Evolutionary conservation across 1,140 invertebrate genomes (phyloP).

Genomic region (Metaphire vulgaris): DNA sequence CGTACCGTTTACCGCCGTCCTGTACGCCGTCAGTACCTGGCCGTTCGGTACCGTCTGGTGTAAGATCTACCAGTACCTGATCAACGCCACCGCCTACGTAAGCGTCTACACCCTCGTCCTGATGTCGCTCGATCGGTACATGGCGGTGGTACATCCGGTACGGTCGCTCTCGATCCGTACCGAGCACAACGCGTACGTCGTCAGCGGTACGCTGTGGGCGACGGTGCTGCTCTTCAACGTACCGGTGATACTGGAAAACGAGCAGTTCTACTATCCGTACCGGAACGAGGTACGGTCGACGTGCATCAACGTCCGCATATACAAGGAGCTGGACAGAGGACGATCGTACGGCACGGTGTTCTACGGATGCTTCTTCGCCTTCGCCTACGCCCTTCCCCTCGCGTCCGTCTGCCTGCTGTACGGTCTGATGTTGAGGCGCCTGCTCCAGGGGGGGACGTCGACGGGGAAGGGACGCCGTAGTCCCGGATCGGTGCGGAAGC

Average conservation of each 20-base stretch:
- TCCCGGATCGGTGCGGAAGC: slow-evolving; percentile 67
- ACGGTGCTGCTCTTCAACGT: slow-evolving; percentile 64
- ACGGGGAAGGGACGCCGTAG: no score
- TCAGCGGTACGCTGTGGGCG: slow-evolving; percentile 68
- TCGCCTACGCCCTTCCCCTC: slow-evolving; percentile 54
- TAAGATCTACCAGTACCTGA: no score
- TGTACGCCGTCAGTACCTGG: slow-evolving; percentile 59
- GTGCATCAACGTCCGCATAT: slow-evolving; percentile 35
- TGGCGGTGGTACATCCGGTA: slow-evolving; percentile 90
- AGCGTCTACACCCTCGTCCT: slow-evolving; percentile 93
- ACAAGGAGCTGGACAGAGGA: slow-evolving; percentile 31
- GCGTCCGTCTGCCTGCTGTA: slow-evolving; percentile 78
- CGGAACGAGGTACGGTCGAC: slow-evolving; percentile 50
- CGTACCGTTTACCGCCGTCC: slow-evolving; percentile 62
- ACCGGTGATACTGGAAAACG: slow-evolving; percentile 71
- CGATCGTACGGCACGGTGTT: slow-evolving; percentile 33
- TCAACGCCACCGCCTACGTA: slow-evolving; percentile 76
- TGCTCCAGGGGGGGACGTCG: slow-evolving; percentile 55
- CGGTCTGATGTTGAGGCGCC: slow-evolving; percentile 71
- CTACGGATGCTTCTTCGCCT: slow-evolving; percentile 51
- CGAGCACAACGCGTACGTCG: slow-evolving; percentile 69
- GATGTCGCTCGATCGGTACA: slow-evolving; percentile 81
- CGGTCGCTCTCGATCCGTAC: slow-evolving; percentile 78
- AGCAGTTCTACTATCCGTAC: slow-evolving; percentile 58
- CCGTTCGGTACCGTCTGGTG: slow-evolving; percentile 85